Evolutionary conservation across 2,888 invertebrate genomes (phyloP).

Genomic region (Neoaliturus tenellus): DNA sequence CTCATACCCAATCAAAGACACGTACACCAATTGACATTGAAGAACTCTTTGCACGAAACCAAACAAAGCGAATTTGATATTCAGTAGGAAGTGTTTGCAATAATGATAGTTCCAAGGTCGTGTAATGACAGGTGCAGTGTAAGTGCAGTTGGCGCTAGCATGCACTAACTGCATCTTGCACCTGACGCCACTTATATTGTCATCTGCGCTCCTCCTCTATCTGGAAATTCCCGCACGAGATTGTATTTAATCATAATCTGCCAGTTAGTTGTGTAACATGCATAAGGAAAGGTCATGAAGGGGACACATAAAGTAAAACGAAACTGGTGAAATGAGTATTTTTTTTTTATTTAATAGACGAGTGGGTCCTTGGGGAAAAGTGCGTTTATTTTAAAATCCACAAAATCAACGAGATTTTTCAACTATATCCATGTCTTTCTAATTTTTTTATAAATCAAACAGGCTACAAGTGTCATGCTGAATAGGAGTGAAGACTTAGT

Average conservation of each 20-base stretch:
- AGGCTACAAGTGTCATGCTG: no score
- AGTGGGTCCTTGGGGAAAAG: no score
- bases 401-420: no score
- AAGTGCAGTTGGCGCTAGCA: neutral
- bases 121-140: constrained; percentile 3
- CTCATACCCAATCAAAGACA: neutral
- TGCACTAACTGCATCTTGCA: constrained; percentile 4
- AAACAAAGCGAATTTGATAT: constrained; percentile 15
- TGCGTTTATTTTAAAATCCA: no score
- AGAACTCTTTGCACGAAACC: neutral
- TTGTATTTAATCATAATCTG: neutral
- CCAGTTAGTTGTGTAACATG: no score
- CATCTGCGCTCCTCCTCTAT: neutral
- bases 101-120: constrained; percentile 15
- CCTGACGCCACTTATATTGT: neutral
- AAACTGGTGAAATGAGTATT: no score
- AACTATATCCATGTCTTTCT: no score
- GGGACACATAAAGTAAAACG: no score
- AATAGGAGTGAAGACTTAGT: no score
- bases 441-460: no score
- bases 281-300: no score
- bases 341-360: no score
- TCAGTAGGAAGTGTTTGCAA: constrained; percentile 13
- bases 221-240: neutral
- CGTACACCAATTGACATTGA: constrained; percentile 1